Evolutionary conservation across 2,888 invertebrate species (phyloP).

Genomic region (Pterostichus madidus): DNA sequence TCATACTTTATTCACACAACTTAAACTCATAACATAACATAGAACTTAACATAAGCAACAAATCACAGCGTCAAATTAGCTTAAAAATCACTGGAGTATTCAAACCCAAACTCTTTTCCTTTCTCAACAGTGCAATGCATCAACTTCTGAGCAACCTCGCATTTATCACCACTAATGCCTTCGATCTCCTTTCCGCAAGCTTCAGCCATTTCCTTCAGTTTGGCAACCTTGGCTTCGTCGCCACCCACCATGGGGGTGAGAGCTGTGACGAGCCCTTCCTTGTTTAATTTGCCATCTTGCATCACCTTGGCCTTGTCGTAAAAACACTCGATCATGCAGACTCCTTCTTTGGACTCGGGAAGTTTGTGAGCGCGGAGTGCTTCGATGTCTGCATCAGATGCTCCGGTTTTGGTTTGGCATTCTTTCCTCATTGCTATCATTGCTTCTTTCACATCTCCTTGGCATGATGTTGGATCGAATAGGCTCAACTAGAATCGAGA

Average conservation of each 20-base stretch:
- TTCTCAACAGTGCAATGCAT: constrained; percentile 72
- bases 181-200: constrained; percentile 73
- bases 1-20: constrained; percentile 1
- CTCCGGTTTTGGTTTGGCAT: constrained; percentile 73
- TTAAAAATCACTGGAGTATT: constrained; percentile 68
- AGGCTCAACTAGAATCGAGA: constrained; percentile 12
- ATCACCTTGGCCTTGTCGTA: constrained; percentile 73
- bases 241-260: constrained; percentile 72
- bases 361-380: constrained; percentile 71
- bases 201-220: constrained; percentile 72
- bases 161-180: constrained; percentile 70
- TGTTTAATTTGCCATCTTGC: constrained; percentile 73
- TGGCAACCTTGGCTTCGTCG: constrained; percentile 71
- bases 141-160: constrained; percentile 72
- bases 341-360: constrained; percentile 73
- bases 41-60: not conserved
- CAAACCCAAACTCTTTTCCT: constrained; percentile 70
- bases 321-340: constrained; percentile 74
- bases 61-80: not conserved
- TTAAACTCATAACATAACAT: constrained; percentile 17
- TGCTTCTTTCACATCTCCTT: constrained; percentile 68
- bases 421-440: constrained; percentile 69
- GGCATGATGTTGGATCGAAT: not conserved
- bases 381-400: constrained; percentile 73
- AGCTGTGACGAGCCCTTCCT: constrained; percentile 71